Percentiles rank a stretch among this genome's conserved stretches.
phyloP scores from a whole-genome alignment of 2,113 vertebrate species.

The Azemiops feae region DNA sequence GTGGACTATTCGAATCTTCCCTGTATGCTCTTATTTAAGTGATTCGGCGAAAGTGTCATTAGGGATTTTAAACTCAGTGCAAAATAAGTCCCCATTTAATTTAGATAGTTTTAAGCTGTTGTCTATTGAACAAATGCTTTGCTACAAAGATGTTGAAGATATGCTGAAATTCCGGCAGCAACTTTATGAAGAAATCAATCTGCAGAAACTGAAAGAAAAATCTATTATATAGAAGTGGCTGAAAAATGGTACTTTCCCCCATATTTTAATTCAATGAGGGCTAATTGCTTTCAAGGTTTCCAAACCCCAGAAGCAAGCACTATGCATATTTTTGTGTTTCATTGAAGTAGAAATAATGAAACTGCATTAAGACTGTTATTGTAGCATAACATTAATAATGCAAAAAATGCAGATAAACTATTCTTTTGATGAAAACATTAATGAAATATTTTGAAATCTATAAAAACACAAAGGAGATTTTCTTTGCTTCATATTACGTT shows the following conservation, averaged over 20 bases:
- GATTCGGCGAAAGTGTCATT: constrained; percentile 76
- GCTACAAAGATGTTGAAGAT: constrained; percentile 79
- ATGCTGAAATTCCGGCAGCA: constrained; percentile 83
- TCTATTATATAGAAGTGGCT: constrained; percentile 29
- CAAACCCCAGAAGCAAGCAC: constrained; percentile 7
- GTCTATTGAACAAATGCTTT: constrained; percentile 85
- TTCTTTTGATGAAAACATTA: constrained; percentile 39
- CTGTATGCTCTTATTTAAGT: constrained; percentile 72
- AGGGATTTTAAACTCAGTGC: constrained; percentile 76
- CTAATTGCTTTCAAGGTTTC: constrained; percentile 34
- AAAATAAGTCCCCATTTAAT: constrained; percentile 47
- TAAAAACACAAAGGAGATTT: constrained; percentile 39
- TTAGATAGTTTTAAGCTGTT: constrained; percentile 64
- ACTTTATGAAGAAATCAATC: constrained; percentile 75
- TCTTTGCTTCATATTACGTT: background rate
- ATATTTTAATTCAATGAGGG: background rate
- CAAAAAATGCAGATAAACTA: constrained; percentile 36
- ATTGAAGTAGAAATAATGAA: constrained; percentile 46
- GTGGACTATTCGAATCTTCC: constrained; percentile 88
- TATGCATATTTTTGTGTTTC: constrained; percentile 29
- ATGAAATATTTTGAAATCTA: constrained; percentile 41
- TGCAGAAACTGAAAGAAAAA: constrained; percentile 46
- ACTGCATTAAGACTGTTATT: constrained; percentile 25
- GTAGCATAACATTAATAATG: constrained; percentile 35
- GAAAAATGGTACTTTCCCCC: constrained; percentile 11